Base-by-base conservation (phyloP, 2,113 vertebrate genomes). In the Xenopus borealis region DNA sequence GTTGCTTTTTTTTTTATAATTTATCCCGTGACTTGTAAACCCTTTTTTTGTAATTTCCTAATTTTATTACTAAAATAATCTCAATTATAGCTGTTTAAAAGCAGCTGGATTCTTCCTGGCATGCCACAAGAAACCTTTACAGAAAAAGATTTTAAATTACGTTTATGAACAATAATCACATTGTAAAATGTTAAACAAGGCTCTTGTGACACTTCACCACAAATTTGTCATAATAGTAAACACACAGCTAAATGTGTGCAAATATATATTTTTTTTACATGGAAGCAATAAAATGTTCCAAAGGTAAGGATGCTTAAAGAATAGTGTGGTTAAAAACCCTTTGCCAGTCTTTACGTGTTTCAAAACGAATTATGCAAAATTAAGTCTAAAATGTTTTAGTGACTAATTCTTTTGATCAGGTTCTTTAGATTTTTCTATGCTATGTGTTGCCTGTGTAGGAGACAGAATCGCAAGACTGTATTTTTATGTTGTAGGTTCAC, bases 151-250 rank as follows among this genome's bases (percentile, higher is more conserved):
- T 86, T 85, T 86, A 90, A 88, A 79, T 74, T 66, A 74, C 66
- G 82, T 88, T 90, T 89, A 89, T 82, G 78, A 86, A 75, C 82
- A 89, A 86, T 91, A 88, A 88, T 89, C 87, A 86, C 84, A 83
- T 89, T 86, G 78, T 82, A 81, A 81, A 83, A 81, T 85, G 71
- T 75, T 70, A 84, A 78, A 83, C 58, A 66, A 1, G 71, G 78
- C 3, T 12, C 71, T 80, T 82, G 78, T 0, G 80, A 45, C 67
- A 84, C 71, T 83, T 79, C 71, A 45, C 20, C 79, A 67, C 77
- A 81, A 88, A 86, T 86, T 55, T 66, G 81, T 77, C 18, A 61
- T 18, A 16, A 55, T 17, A n/a, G 58, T 23, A 61, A 61, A 61
- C 13, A 23, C 58, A 61, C 1, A 23, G 58, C 58, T 20, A 61